These are phyloP conservation scores for Actinopyga echinites DNA, from an alignment of 53 echinoderm and acorn worm species.

Conservation along the genomic window DNA sequence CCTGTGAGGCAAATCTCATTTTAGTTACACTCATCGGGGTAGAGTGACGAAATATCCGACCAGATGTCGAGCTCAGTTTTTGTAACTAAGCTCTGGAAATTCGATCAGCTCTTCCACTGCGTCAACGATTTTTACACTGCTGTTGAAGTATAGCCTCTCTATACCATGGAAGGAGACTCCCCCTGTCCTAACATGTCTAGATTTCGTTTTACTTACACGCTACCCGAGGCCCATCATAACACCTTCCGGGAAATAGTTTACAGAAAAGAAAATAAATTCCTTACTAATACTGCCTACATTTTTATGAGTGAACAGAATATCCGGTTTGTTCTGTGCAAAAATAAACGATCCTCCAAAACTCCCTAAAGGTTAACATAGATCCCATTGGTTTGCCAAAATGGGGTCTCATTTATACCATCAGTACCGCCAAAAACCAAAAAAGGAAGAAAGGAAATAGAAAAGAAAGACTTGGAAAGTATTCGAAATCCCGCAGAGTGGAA, in stretches of 20 bases:
- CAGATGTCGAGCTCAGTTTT: constrained; percentile 15
- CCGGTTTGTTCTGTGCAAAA: constrained; percentile 18
- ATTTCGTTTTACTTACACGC: background rate
- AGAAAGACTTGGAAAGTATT: too few species aligned
- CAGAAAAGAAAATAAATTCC: constrained; percentile 3
- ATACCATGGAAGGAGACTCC: background rate
- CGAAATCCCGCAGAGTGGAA: background rate
- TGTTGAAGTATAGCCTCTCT: background rate
- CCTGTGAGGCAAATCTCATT: constrained; percentile 27
- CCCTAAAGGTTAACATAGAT: constrained; percentile 15
- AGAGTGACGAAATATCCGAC: constrained; percentile 14
- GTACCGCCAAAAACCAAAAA: too few species aligned
- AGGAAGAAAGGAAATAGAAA: too few species aligned
- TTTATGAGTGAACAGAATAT: constrained; percentile 28
- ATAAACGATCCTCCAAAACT: background rate
- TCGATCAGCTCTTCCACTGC: background rate
- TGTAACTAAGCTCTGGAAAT: background rate
- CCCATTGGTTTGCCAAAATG: background rate
- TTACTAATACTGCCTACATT: constrained; percentile 9
- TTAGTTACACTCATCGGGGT: background rate
- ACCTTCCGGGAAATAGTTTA: constrained; percentile 8
- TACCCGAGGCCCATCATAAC: constrained; percentile 21
- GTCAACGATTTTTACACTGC: constrained; percentile 24
- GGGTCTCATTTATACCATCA: too few species aligned
- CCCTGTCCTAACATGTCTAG: background rate